phyloP scores from a whole-genome alignment of 2,797 vertebrate species.

The Lemur catta region DNA sequence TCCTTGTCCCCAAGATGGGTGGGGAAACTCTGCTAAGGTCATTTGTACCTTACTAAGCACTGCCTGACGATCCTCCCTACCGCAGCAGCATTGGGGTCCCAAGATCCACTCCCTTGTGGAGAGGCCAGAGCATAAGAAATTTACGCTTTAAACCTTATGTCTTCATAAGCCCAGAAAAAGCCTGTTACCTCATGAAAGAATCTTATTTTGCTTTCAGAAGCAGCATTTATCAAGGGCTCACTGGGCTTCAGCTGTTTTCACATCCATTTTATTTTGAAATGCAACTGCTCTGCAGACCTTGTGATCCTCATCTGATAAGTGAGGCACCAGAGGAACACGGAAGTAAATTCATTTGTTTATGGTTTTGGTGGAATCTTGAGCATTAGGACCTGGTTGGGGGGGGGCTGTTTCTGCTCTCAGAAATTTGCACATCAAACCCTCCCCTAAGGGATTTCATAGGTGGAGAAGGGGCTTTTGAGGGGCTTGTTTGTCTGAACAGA shows the following conservation, averaged over 20 bases:
- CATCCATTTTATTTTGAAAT: neutral
- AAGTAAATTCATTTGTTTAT: neutral
- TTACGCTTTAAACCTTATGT: neutral
- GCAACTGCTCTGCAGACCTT: neutral
- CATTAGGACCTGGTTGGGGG: neutral
- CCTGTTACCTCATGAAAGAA: neutral
- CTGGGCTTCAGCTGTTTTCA: neutral
- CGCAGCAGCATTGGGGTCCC: neutral
- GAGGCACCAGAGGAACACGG: neutral
- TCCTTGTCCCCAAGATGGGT: neutral
- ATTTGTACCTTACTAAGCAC: neutral
- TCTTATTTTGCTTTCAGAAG: neutral
- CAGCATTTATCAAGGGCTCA: neutral
- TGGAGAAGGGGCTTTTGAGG: neutral
- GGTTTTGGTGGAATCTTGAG: neutral
- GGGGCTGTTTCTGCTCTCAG: neutral
- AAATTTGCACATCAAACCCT: neutral
- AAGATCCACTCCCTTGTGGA: neutral
- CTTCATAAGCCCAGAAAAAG: neutral
- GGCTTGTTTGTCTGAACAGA: neutral
- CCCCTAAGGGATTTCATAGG: neutral
- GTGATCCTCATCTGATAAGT: neutral
- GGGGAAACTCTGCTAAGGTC: neutral
- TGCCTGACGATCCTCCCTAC: neutral
- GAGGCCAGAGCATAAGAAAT: neutral